Evolutionary conservation across 2,797 vertebrate species (phyloP), one percentile per base, ranked within the genome.

Genomic region (Tapirus indicus): DNA sequence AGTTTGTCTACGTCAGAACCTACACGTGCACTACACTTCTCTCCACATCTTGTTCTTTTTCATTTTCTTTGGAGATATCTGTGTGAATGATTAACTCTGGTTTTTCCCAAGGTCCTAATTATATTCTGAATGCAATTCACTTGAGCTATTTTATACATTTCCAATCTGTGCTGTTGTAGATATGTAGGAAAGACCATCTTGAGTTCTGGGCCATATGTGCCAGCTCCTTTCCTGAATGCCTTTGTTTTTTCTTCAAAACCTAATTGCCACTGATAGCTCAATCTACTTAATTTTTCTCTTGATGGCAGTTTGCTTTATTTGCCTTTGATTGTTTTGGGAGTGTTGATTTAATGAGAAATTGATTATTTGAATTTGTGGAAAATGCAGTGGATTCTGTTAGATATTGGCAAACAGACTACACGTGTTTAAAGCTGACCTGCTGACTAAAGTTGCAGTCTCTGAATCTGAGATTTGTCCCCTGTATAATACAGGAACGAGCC

Each of bases 161-260:
- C 75, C 32, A 32, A 0, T 77, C 82, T 54, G 71, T 92, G n/a
- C 54, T 77, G 2, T 80, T 82, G 54, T 71, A 75, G 90, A 78
- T 29, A 14, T 75, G 47, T 44, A 91, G 74, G 85, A 95, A 88
- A 93, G n/a, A 44, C 64, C 35, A 69, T 72, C 68, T 78, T 86
- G 78, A 95, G 54, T 89, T 95, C 56, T 56, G 78, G 62, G 52
- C 90, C 41, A 38, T 62, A 5, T 23, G 27, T 90, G 58, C 68
- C 84, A 72, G 21, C 64, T 21, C 18, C 54, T 89, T 93, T 94
- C 21, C 92, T 80, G 78, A 92, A 64, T 78, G 18, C 41, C 88
- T 89, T 75, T 96, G 58, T 92, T 97, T 92, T 47, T 84, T 98
- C 71, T 94, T 95, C 21, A 93, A 79, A 95, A 64, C 35, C 5